A percentile compares a stretch with the other conserved stretches of the same genome.
Conservation (phyloP, 23 tunicate species). For the Oikopleura dioica region DNA sequence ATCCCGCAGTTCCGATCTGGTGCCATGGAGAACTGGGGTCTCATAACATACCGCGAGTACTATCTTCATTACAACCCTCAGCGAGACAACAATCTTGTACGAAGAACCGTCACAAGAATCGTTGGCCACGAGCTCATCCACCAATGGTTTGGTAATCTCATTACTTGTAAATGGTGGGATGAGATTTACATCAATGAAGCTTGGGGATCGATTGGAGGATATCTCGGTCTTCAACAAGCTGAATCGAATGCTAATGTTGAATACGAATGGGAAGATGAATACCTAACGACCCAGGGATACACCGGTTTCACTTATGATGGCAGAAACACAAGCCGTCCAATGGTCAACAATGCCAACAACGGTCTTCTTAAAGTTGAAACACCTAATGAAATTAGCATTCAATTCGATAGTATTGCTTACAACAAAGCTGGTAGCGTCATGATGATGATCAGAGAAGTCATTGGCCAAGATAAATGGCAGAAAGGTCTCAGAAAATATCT, state of each 20-base stretch:
- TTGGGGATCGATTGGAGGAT: slow-evolving; percentile 5
- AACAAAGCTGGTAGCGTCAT: neutral
- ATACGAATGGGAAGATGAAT: slow-evolving; percentile 10
- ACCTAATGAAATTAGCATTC: neutral
- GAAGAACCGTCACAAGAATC: neutral
- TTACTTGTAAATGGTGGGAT: slow-evolving; percentile 11
- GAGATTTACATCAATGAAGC: slow-evolving; percentile 12
- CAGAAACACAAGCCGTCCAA: neutral
- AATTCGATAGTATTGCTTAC: neutral
- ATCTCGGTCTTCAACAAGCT: neutral
- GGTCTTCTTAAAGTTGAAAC: neutral
- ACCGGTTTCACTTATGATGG: neutral
- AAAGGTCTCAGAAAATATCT: neutral
- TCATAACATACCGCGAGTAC: slow-evolving; percentile 47
- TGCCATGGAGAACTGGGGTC: slow-evolving; percentile 99
- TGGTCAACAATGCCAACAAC: slow-evolving; percentile 1
- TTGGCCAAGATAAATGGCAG: neutral
- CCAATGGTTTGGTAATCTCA: neutral
- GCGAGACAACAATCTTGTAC: neutral
- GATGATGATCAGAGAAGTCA: neutral
- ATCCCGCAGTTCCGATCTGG: slow-evolving; percentile 84
- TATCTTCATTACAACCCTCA: neutral
- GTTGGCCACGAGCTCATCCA: slow-evolving; percentile 8
- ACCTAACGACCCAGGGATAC: neutral
- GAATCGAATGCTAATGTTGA: neutral